Base-by-base conservation (phyloP, 2,888 invertebrate genomes). In the Napeogenes inachia region DNA sequence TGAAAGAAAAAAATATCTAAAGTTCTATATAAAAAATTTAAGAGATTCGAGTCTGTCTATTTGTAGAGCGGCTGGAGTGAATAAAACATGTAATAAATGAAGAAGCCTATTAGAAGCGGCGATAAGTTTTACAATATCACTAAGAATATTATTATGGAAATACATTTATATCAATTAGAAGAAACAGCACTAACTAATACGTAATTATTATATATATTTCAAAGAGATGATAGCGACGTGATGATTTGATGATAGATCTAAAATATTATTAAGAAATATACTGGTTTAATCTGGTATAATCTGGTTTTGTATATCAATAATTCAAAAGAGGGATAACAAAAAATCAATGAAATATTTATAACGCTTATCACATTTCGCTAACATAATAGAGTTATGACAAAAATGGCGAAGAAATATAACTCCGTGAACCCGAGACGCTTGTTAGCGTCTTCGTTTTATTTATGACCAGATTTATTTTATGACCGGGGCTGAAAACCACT, bases 401-500 rank as follows among this genome's bases (percentile, higher is more conserved):
- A 89, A 89, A 89, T 86, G 87, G 87, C 82, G 84, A 80, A 89
- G 89, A 89, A 85, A 89, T 90, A 90, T 90, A 79, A 85, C 85
- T 85, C 81, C 85, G 81, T 78, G 85, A 90, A 91, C 84, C 87
- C 87, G 89, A 91, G 87, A 88, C 84, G 87, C 91, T 91, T 91
- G 91, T 91, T 91, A 91, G 90, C 87, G 87, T 80, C 89, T 84
- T 77, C 80, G 77, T 78, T 86, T 90, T 91, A 91, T 91, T 91
- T 91, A 91, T 90, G 89, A 73, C 82, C 83, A 87, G 90, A 90
- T 91, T 91, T 91, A 90, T 89, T 91, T 90, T 90, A 90, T 90
- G 84, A 76, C 84, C 82, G 78, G 75, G 79, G 74, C 76, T 77
- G 79, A 80, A 85, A 67, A 70, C 76, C 73, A 70, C 70, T 71